Conservation (phyloP, 2,888 invertebrate genomes). For the Alsophila aescularia region DNA sequence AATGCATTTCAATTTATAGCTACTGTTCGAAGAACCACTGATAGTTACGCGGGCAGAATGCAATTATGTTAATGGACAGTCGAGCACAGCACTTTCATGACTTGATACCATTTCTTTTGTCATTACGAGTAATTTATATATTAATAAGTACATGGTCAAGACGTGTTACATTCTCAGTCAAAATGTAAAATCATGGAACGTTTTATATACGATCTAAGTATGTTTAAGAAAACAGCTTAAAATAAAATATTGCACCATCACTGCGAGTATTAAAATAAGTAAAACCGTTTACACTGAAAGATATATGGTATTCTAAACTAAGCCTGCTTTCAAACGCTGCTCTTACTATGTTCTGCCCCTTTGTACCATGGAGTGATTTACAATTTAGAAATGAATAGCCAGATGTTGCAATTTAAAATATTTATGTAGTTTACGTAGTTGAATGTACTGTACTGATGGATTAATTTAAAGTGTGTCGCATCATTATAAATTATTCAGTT, state of each 20-base stretch:
- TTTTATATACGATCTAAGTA: too few species aligned
- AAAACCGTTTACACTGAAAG: too few species aligned
- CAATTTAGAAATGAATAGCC: not conserved
- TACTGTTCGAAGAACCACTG: constrained; percentile 32
- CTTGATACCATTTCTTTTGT: too few species aligned
- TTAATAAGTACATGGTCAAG: too few species aligned
- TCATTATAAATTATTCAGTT: constrained; percentile 28
- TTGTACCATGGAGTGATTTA: not conserved
- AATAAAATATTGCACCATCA: too few species aligned
- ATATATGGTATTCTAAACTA: not conserved
- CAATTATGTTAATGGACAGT: constrained; percentile 34
- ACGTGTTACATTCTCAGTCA: not conserved
- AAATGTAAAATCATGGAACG: not conserved
- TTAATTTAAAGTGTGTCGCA: constrained; percentile 26
- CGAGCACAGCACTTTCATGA: not conserved
- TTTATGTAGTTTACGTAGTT: not conserved
- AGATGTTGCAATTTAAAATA: not conserved
- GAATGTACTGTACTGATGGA: constrained; percentile 11
- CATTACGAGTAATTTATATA: too few species aligned
- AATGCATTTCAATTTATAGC: constrained; percentile 33
- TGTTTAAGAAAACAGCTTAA: too few species aligned
- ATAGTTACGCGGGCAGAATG: constrained; percentile 32
- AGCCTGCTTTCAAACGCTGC: too few species aligned
- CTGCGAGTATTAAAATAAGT: too few species aligned
- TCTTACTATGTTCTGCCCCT: not conserved